Evolutionary conservation across 2,888 invertebrate species (phyloP).

Genomic region (Sphaerophoria taeniata): DNA sequence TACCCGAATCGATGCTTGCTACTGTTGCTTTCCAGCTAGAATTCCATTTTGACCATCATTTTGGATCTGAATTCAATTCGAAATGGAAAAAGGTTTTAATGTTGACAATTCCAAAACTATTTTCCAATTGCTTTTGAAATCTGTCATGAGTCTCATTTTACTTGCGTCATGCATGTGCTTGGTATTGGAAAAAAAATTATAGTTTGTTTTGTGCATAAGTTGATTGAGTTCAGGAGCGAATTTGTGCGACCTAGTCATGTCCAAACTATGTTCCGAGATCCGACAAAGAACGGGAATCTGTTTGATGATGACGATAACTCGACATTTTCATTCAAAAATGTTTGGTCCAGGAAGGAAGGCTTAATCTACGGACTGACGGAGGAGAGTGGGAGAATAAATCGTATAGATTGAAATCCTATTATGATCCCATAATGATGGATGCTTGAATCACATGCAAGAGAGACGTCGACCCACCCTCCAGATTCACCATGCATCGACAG

Average conservation of each 20-base stretch:
- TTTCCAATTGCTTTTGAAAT: neutral
- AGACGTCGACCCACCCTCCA: neutral
- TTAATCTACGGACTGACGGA: neutral
- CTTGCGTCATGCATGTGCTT: too few relatives aligned
- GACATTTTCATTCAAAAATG: conserved; percentile 46
- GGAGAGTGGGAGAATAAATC: neutral
- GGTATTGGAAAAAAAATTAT: too few relatives aligned
- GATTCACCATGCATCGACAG: neutral
- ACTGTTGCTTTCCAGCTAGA: conserved; percentile 37
- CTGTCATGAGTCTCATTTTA: too few relatives aligned
- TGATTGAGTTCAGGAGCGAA: conserved; percentile 47
- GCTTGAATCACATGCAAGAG: neutral
- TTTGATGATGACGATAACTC: conserved; percentile 24
- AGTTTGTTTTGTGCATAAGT: neutral
- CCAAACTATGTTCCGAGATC: conserved; percentile 44
- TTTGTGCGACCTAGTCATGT: neutral
- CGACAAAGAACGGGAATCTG: neutral
- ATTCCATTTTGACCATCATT: conserved; percentile 52
- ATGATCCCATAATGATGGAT: conserved; percentile 36
- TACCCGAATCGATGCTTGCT: too few relatives aligned
- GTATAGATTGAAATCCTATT: conserved; percentile 40
- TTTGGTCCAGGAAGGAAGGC: neutral
- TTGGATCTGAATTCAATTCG: conserved; percentile 50
- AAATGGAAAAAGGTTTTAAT: neutral
- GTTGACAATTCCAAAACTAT: conserved; percentile 22